Percentiles rank a stretch among this genome's conserved stretches.
Evolutionary conservation across 2,888 invertebrate genomes (phyloP).

Genomic region (Drosophila setosimentum): DNA sequence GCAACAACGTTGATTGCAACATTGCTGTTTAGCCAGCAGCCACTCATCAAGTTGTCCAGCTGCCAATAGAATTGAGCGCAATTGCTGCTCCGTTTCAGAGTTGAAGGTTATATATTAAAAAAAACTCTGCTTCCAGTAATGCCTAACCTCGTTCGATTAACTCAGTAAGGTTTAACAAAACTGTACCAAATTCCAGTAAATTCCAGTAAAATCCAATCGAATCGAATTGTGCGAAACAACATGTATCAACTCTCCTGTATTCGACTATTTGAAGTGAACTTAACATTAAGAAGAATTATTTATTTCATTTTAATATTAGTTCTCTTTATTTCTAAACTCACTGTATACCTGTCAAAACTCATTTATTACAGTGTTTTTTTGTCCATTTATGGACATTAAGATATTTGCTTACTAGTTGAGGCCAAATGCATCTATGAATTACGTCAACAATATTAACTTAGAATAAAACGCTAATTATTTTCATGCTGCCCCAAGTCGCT

Average conservation of each 20-base stretch:
- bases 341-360: neutral
- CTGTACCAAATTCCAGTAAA: neutral
- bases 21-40: slow-evolving; percentile 44
- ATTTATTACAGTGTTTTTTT: no score
- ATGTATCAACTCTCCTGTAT: neutral
- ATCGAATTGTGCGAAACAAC: neutral
- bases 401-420: neutral
- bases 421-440: neutral
- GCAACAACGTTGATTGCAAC: slow-evolving; percentile 48
- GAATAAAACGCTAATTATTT: neutral
- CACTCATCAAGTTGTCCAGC: slow-evolving; percentile 53
- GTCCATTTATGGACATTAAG: neutral
- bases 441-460: neutral
- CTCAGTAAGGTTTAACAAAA: neutral
- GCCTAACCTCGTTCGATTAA: slow-evolving; percentile 12
- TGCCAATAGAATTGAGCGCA: slow-evolving; percentile 59
- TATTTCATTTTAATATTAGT: neutral
- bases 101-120: neutral
- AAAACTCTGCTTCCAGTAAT: slow-evolving; percentile 8
- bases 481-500: neutral
- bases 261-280: neutral
- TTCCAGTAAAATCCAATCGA: neutral
- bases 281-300: neutral
- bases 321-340: slow-evolving; percentile 2
- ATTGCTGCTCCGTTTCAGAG: slow-evolving; percentile 36